Conservation (phyloP, 2,797 vertebrate species). For the Halcyon badia region DNA sequence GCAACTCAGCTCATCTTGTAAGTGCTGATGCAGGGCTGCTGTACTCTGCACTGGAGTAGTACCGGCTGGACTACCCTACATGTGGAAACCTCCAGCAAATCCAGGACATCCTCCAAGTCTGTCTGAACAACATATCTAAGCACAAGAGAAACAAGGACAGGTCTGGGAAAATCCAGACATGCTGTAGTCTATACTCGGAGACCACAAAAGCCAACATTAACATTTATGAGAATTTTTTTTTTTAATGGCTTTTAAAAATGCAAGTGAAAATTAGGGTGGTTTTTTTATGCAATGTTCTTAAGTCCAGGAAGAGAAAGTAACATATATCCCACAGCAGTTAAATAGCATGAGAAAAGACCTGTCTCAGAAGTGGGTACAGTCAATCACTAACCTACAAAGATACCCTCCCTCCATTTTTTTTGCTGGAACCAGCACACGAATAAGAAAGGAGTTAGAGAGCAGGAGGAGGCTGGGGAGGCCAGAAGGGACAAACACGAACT, state of each 20-base stretch:
- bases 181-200: not conserved
- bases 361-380: not conserved
- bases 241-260: not conserved
- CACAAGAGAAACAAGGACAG: not conserved
- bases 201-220: not conserved
- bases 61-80: rapidly evolving
- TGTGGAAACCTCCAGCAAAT: not conserved
- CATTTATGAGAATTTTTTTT: not conserved
- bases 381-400: not conserved
- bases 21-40: not conserved
- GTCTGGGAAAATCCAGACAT: not conserved
- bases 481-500: not conserved
- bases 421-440: not conserved
- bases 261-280: not conserved
- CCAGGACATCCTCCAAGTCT: not conserved
- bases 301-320: not conserved
- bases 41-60: not conserved
- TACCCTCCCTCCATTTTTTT: not conserved
- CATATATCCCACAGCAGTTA: not conserved
- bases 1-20: not conserved
- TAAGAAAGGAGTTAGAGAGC: not conserved
- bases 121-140: not conserved
- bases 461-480: not conserved
- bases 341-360: not conserved
- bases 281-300: not conserved